Conservation (phyloP, 1,140 invertebrate species). For the Drosophila sucinea region DNA sequence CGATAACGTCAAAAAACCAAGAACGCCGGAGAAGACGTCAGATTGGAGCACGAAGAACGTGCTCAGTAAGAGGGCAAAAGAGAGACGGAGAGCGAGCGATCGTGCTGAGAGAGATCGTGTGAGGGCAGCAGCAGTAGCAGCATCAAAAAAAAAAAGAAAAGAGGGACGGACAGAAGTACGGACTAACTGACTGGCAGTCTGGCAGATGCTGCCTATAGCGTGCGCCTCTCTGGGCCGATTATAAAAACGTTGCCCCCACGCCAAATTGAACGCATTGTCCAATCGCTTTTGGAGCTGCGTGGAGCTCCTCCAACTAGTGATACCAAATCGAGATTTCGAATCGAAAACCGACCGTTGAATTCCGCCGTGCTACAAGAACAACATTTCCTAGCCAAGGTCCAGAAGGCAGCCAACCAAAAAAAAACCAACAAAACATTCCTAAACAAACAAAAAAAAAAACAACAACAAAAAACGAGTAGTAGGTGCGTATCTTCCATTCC, state of each 20-base stretch:
- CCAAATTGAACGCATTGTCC: constrained; percentile 75
- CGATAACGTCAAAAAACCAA: neutral
- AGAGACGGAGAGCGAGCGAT: neutral
- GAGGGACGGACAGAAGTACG: constrained; percentile 12
- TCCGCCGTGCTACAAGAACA: constrained; percentile 40
- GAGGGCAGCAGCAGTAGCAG: neutral
- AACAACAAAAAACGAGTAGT: constrained; percentile 13
- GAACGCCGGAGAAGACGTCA: neutral
- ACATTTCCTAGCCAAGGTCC: constrained; percentile 34
- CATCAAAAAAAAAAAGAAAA: constrained; percentile 25
- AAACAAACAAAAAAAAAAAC: constrained; percentile 1
- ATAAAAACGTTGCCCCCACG: constrained; percentile 63
- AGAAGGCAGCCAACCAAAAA: constrained; percentile 40
- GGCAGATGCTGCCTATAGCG: constrained; percentile 16
- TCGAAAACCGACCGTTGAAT: constrained; percentile 29
- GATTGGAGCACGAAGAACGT: neutral
- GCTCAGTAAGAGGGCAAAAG: constrained; percentile 7
- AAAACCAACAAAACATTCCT: constrained; percentile 22
- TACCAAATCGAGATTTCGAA: constrained; percentile 28
- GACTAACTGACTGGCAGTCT: constrained; percentile 15
- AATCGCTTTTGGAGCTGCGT: constrained; percentile 79
- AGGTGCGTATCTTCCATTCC: constrained; percentile 53
- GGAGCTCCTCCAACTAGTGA: constrained; percentile 77
- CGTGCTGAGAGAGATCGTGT: neutral
- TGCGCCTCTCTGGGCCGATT: constrained; percentile 35